Conservation (phyloP, 1,140 invertebrate species). For the Lepidostoma basale region DNA sequence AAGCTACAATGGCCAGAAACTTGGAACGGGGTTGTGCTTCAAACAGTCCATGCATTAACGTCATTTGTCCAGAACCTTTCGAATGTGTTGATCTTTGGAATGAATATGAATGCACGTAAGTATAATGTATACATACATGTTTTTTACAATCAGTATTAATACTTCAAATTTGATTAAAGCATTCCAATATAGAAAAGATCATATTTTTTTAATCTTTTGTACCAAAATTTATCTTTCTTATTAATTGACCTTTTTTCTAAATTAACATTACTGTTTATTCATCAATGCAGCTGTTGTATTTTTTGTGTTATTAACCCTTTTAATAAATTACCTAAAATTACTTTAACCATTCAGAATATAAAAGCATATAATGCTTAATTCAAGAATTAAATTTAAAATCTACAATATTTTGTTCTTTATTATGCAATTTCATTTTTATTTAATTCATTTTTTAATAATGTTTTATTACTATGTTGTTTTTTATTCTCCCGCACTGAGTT, state of each 20-base stretch:
- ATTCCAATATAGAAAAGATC: background rate
- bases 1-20: constrained; percentile 90
- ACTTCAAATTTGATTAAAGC: background rate
- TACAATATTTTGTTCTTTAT: too few species aligned
- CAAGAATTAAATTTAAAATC: too few species aligned
- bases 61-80: constrained; percentile 90
- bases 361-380: too few species aligned
- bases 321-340: too few species aligned
- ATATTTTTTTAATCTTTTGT: too few species aligned
- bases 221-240: too few species aligned
- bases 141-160: background rate
- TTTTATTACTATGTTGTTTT: constrained; percentile 1
- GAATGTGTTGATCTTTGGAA: constrained; percentile 97
- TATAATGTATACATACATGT: constrained; percentile 45
- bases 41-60: constrained; percentile 91
- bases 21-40: constrained; percentile 89
- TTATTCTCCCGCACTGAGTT: constrained; percentile 19
- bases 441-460: constrained; percentile 48
- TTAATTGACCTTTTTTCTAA: too few species aligned
- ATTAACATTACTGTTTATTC: too few species aligned
- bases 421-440: too few species aligned
- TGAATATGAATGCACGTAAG: constrained; percentile 97
- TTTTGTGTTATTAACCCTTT: too few species aligned
- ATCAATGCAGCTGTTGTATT: too few species aligned
- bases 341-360: too few species aligned